Percentiles rank a stretch among this genome's conserved stretches.
These are phyloP conservation scores for Liasis olivaceus DNA, from an alignment of 2,797 vertebrate species.

Conservation along the genomic window DNA sequence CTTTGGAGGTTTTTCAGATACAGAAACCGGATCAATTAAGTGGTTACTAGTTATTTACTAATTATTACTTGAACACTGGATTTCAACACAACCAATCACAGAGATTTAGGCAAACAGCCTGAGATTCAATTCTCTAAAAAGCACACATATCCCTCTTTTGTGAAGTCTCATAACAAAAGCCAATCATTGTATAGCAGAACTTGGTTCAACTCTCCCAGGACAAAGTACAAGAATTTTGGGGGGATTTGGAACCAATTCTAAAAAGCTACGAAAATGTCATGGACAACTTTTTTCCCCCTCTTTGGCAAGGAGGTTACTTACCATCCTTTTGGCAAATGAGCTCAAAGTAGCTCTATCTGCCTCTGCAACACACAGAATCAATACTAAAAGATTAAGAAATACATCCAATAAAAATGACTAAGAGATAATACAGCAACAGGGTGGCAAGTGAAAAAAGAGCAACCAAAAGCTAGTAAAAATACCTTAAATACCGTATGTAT, in stretches of 20 bases:
- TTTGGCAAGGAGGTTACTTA: background rate
- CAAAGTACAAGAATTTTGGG: background rate
- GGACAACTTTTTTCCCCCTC: rapidly evolving
- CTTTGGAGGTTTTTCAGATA: background rate
- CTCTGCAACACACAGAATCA: background rate
- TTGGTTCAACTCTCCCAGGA: background rate
- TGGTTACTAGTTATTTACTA: background rate
- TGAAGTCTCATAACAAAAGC: background rate
- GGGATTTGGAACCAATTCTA: background rate
- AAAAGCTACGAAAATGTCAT: background rate
- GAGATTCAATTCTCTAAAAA: background rate
- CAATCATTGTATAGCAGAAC: background rate
- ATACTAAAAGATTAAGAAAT: background rate
- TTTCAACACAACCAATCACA: background rate
- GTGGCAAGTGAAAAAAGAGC: background rate
- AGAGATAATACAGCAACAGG: background rate
- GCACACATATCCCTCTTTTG: background rate
- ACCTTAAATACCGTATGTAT: background rate
- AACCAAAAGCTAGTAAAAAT: background rate
- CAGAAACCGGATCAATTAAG: background rate
- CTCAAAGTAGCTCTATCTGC: background rate
- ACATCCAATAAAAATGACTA: background rate
- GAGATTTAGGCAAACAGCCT: background rate
- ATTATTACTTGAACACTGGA: background rate
- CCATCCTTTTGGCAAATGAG: background rate